phyloP scores from a whole-genome alignment of 2,888 invertebrate species.

The Trichacis sp. region DNA sequence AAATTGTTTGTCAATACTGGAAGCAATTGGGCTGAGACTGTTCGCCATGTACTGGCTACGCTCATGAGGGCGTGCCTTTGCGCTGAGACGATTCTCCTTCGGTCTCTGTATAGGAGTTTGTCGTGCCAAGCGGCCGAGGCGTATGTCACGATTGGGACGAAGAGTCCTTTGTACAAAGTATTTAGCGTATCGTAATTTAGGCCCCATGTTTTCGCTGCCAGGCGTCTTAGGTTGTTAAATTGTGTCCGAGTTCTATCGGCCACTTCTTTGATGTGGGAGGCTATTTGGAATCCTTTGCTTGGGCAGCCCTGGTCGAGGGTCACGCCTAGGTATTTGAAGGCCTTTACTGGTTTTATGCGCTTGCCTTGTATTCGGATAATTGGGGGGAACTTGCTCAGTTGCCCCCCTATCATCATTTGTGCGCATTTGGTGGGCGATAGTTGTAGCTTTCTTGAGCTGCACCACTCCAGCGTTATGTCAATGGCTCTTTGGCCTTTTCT shows the following conservation, averaged over 20 bases:
- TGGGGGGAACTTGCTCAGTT: background rate
- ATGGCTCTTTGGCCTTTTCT: background rate
- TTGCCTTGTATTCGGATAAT: background rate
- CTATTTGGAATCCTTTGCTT: background rate
- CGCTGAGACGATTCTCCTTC: background rate
- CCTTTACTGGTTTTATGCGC: background rate
- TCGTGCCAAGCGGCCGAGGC: background rate
- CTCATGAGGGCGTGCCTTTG: background rate
- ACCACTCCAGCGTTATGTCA: background rate
- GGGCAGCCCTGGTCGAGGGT: background rate
- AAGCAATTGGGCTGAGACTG: background rate
- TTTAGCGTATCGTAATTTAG: background rate
- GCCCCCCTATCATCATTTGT: constrained; percentile 4
- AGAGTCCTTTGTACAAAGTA: background rate
- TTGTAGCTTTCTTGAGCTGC: constrained; percentile 16
- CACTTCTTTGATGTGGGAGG: background rate
- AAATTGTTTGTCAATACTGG: background rate
- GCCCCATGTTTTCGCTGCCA: background rate
- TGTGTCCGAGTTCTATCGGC: too few species aligned
- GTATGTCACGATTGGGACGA: constrained; percentile 3
- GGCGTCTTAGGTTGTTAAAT: background rate
- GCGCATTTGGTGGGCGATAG: constrained; percentile 16
- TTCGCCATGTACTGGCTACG: background rate
- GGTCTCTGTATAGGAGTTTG: background rate
- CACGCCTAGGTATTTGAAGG: constrained; percentile 9